These are phyloP conservation scores for Melanogrammus aeglefinus DNA, from an alignment of 2,797 vertebrate species.

Conservation along the genomic window DNA sequence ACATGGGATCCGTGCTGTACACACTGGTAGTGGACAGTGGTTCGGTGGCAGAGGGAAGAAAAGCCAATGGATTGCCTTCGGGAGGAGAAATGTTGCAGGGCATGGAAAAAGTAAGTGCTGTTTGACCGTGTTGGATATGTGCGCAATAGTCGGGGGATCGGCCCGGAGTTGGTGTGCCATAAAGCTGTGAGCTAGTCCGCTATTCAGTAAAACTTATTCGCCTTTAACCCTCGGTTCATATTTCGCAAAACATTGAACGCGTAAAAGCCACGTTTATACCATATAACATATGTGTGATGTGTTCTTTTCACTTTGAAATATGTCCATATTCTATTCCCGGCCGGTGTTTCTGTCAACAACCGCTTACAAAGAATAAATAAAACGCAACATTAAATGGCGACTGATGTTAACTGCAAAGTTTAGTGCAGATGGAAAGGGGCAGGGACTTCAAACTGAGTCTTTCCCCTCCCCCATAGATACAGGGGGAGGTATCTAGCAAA, in stretches of 20 bases:
- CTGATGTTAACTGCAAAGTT: constrained; percentile 75
- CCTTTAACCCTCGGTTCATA: not conserved
- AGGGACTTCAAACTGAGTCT: constrained; percentile 59
- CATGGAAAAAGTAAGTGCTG: constrained; percentile 71
- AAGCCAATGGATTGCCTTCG: constrained; percentile 50
- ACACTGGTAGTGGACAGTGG: constrained; percentile 58
- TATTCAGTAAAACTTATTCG: not conserved
- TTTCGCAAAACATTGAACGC: not conserved
- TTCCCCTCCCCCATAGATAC: constrained; percentile 60
- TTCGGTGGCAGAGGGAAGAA: constrained; percentile 46
- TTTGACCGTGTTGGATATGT: too few species aligned
- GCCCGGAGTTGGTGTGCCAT: too few species aligned
- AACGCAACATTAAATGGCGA: constrained; percentile 69
- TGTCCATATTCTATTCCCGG: too few species aligned
- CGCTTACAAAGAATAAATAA: constrained; percentile 17
- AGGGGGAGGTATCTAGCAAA: constrained; percentile 11
- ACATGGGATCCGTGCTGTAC: constrained; percentile 48
- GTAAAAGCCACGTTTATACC: not conserved
- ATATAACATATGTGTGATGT: not conserved
- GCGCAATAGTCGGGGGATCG: not conserved
- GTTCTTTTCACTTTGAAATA: not conserved
- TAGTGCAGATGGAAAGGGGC: constrained; percentile 54
- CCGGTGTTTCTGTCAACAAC: not conserved
- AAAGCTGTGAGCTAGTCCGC: not conserved
- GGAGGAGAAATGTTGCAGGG: constrained; percentile 59